Percentiles rank a stretch among this genome's conserved stretches.
Conservation (phyloP, 2,113 vertebrate species). For the Zosterops borbonicus region DNA sequence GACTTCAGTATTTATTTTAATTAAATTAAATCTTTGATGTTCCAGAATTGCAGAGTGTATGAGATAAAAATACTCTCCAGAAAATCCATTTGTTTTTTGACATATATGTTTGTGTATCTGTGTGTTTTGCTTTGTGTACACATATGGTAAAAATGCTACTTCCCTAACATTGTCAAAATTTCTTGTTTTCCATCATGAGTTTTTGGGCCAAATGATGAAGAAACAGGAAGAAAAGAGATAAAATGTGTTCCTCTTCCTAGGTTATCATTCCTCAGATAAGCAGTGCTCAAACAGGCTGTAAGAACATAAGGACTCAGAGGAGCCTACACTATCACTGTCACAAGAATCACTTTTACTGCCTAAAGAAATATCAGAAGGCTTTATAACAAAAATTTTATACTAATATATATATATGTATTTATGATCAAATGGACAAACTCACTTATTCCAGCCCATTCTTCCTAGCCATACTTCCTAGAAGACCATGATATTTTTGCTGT, state of each 20-base stretch:
- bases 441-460: background rate
- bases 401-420: background rate
- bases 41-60: background rate
- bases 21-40: background rate
- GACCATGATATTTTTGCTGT: background rate
- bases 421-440: background rate
- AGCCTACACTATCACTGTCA: background rate
- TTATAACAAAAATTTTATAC: background rate
- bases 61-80: background rate
- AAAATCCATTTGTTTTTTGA: background rate
- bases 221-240: background rate
- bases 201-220: background rate
- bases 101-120: background rate
- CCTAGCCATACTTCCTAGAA: background rate
- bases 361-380: background rate
- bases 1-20: background rate
- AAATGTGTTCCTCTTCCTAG: background rate
- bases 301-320: background rate
- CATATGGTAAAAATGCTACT: background rate
- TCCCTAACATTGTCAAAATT: background rate
- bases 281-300: background rate
- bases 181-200: background rate
- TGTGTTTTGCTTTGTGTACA: too few relatives aligned
- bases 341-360: background rate
- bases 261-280: background rate